Evolutionary conservation across 2,888 invertebrate genomes (phyloP), one percentile per base, ranked within the genome.

Genomic region (Ormyrus nitidulus): DNA sequence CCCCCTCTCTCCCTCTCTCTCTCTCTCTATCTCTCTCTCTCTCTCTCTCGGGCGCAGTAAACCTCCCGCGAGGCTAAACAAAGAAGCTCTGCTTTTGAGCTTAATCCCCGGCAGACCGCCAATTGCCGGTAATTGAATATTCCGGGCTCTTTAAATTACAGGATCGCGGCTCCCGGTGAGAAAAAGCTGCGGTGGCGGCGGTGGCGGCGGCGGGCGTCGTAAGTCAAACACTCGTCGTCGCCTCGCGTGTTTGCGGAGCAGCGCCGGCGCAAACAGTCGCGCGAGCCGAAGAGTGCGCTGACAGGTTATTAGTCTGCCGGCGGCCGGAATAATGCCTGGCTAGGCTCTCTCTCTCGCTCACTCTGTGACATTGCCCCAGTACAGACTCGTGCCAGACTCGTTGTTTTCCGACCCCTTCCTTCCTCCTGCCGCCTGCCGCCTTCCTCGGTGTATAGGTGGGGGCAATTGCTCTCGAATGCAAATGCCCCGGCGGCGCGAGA

Each of bases 311-410:
- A 71, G 51, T 51, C 61, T 49, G 58, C 19, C 49, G 34, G 34
- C 7, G 11, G 34, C 34, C 44, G 61, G 51, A 61, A 61, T 11
- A 61, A 11, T 71, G 44, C 44, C 34, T 19, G 19, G 19, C 19
- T 19, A 19, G 19, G 19, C 19, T 1, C 19, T 19, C 19, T 19
- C 19, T 19, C 19, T 19, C 19, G 1, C 19, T 19, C 19, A 19
- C n/a, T 19, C 44, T 53, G 71, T 61, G 61, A 71, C 61, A 61
- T 11, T 71, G 61, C 51, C 51, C 34, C 51, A 53, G 61, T 71
- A 53, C 6, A 19, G 19, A 19, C 19, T 19, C 19, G 19, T 19
- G 19, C 19, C 19, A 19, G 19, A 19, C 19, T 19, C 19, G 19
- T 19, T 19, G 19, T 19, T 19, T 19, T 19, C 46, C 56, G 11